phyloP scores from a whole-genome alignment of 2,797 vertebrate genomes.

The Hipposideros larvatus region DNA sequence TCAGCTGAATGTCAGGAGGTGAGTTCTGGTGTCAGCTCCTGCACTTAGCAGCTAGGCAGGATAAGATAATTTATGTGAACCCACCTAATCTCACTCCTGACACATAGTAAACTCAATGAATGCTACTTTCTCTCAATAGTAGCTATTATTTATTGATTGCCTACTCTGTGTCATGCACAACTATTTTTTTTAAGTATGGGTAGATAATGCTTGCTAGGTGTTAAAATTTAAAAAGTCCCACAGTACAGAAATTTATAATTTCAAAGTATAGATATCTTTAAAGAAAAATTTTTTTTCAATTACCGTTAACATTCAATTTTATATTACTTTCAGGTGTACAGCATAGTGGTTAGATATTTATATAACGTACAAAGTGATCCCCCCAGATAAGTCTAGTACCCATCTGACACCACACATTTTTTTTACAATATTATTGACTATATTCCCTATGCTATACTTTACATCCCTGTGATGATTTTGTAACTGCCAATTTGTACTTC shows the following conservation, averaged over 20 bases:
- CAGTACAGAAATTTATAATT: not conserved
- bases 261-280: not conserved
- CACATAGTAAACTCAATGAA: not conserved
- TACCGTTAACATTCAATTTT: too few species aligned
- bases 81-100: not conserved
- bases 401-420: too few species aligned
- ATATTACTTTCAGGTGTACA: too few species aligned
- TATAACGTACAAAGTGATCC: too few species aligned
- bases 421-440: too few species aligned
- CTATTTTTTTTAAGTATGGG: not conserved
- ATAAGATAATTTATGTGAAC: not conserved
- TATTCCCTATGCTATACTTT: too few species aligned
- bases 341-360: too few species aligned
- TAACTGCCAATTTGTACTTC: too few species aligned
- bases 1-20: not conserved
- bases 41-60: not conserved
- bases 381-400: too few species aligned
- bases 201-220: not conserved
- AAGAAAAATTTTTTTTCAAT: too few species aligned
- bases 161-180: not conserved
- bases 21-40: not conserved
- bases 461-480: too few species aligned
- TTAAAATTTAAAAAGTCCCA: not conserved
- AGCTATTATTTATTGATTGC: not conserved
- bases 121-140: not conserved